These are phyloP conservation scores for Eidolon dupreanum DNA, from an alignment of 2,797 vertebrate genomes.

Conservation along the genomic window DNA sequence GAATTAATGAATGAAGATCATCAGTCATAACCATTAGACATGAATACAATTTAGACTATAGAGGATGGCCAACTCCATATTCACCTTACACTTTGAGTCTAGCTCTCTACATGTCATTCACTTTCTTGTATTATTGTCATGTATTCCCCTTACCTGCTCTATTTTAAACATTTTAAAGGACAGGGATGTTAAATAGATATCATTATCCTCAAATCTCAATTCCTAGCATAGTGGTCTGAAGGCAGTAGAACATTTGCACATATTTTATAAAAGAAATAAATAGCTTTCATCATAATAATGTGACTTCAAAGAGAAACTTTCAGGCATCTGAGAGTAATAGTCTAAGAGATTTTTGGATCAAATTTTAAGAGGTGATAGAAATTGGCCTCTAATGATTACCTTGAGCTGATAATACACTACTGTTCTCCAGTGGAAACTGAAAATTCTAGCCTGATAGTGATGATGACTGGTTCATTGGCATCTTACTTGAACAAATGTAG, in stretches of 20 bases:
- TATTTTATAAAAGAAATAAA: conserved; percentile 30
- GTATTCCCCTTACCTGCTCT: background rate
- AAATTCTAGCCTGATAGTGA: conserved; percentile 25
- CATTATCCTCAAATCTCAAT: background rate
- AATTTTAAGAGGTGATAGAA: conserved; percentile 46
- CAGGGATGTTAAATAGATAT: background rate
- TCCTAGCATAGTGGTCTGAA: background rate
- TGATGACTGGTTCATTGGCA: conserved; percentile 19
- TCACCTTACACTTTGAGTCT: background rate
- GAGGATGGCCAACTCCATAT: background rate
- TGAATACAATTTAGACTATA: background rate
- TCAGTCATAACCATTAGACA: background rate
- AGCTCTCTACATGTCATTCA: background rate
- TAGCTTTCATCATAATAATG: conserved; percentile 34
- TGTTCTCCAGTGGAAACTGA: conserved; percentile 31
- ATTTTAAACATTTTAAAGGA: conserved; percentile 36
- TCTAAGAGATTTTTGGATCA: conserved; percentile 37
- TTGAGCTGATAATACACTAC: conserved; percentile 13
- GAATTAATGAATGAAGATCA: background rate
- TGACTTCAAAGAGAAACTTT: conserved; percentile 39
- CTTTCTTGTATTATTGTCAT: background rate
- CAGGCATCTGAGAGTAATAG: background rate
- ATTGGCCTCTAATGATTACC: conserved; percentile 36
- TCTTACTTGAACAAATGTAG: conserved; percentile 39
- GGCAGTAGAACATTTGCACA: background rate